A percentile compares a stretch with the other conserved stretches of the same genome.
Evolutionary conservation across 2,888 invertebrate species (phyloP).

Genomic region (Apamea crenata): DNA sequence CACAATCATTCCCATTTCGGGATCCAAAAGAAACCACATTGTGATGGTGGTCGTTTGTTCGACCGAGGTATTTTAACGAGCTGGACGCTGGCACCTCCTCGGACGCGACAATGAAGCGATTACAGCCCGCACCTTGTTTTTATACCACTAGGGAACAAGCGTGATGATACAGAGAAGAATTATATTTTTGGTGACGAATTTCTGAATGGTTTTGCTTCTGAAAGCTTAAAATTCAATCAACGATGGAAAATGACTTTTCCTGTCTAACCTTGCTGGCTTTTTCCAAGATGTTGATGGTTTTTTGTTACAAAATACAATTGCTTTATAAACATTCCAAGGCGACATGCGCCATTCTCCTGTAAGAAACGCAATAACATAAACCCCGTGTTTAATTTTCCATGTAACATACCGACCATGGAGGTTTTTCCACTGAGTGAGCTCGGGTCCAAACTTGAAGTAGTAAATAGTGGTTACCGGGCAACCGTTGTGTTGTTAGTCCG

Average conservation of each 20-base stretch:
- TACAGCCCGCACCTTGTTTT: slow-evolving; percentile 68
- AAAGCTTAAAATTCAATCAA: not conserved
- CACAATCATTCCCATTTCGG: slow-evolving; percentile 48
- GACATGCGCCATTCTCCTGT: slow-evolving; percentile 3
- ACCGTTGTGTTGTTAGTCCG: slow-evolving; percentile 40
- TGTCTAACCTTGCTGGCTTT: rapidly evolving
- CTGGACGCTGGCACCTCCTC: slow-evolving; percentile 27
- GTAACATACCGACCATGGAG: slow-evolving; percentile 44
- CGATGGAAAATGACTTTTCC: not conserved
- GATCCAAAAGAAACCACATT: slow-evolving; percentile 55
- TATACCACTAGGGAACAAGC: slow-evolving; percentile 49
- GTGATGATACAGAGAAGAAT: slow-evolving; percentile 37
- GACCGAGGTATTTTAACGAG: slow-evolving; percentile 55
- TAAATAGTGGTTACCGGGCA: slow-evolving; percentile 50
- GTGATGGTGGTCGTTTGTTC: slow-evolving; percentile 38
- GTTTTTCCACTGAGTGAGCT: slow-evolving; percentile 56
- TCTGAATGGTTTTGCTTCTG: not conserved
- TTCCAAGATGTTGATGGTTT: not conserved
- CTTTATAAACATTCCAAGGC: not conserved
- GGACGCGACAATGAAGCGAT: slow-evolving; percentile 72
- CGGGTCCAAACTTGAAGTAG: slow-evolving; percentile 30
- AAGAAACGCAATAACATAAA: slow-evolving; percentile 40
- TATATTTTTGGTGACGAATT: not conserved
- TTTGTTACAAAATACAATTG: not conserved
- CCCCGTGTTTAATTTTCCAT: slow-evolving; percentile 48